Evolutionary conservation across 2,113 vertebrate genomes (phyloP), one percentile per base, ranked within the genome.

Genomic region (Sinocyclocheilus grahami): DNA sequence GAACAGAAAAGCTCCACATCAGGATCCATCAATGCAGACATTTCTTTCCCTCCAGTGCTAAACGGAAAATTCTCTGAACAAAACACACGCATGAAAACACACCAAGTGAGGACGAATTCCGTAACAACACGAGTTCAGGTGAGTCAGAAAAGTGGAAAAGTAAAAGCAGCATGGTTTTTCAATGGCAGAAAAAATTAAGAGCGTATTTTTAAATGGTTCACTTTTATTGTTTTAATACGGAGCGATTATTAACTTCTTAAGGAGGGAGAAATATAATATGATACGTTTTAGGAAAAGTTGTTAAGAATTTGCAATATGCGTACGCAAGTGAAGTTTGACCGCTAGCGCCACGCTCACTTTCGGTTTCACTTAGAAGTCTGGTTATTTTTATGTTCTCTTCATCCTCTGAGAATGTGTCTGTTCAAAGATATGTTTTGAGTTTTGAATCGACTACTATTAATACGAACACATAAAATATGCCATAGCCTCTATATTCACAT

Each of bases 11-110:
- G 97, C 90, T 83, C 91, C 4, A 96, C 95, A 5, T 95, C 97
- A 0, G 1, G 60, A 13, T 93, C 94, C 67, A 94, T 99, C 86
- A 98, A 98, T 86, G 27, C 86, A 0, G 97, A 98, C 2, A 16
- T 94, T 0, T 96, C 96, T 9, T 95, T 95, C 24, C 89, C 87
- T 39, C 92, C 91, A 0, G 7, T 90, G 20, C 88, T 98, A 85
- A 98, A 96, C 0, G 97, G 94, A 5, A 98, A 96, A 76, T 98
- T 96, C 91, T 98, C 97, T 0, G 0, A 0, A 0, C 95, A 96
- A 86, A 97, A 94, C 88, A 91, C 88, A 78, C 95, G 94, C 55
- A 92, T 96, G 91, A 99, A 98, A 92, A 96, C 93, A 3, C 95
- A 96, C 77, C 97, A 98, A 51, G 95, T 98, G 80, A 94, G 89